A percentile compares a stretch with the other conserved stretches of the same genome.
Conservation (phyloP, 2,797 vertebrate species). For the Todus mexicanus region DNA sequence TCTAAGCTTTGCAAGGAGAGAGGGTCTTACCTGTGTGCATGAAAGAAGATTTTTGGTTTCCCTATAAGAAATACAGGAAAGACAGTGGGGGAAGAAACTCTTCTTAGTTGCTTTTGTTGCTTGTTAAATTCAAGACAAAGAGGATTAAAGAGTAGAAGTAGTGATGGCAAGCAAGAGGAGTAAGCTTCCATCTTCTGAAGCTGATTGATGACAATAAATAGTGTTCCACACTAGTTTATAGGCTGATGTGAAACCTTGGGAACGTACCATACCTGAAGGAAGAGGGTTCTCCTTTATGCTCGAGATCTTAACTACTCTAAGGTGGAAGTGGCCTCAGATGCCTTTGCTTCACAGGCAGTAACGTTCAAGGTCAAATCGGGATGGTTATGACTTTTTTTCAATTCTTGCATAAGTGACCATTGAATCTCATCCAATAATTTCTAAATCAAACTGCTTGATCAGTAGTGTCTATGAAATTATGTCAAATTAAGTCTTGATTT, state of each 20-base stretch:
- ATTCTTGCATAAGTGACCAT: neutral
- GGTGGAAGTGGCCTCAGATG: neutral
- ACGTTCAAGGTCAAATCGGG: neutral
- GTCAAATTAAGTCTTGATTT: neutral
- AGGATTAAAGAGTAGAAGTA: neutral
- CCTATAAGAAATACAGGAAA: neutral
- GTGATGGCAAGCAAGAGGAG: neutral
- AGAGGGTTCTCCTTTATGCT: neutral
- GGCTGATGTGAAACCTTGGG: neutral
- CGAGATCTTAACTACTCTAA: neutral
- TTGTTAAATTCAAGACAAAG: neutral
- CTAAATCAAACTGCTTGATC: neutral
- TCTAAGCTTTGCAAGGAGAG: neutral
- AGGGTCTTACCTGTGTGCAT: neutral
- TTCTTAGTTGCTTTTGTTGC: neutral
- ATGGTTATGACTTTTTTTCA: neutral
- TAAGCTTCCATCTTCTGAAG: neutral
- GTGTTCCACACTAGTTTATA: neutral
- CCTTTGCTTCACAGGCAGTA: constrained; percentile 19
- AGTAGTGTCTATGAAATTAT: neutral
- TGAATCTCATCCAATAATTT: neutral
- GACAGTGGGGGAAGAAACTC: neutral
- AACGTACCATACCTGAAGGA: neutral
- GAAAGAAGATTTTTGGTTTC: neutral
- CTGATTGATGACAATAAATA: neutral